Percentiles rank a stretch among this genome's conserved stretches.
phyloP scores from a whole-genome alignment of 2,888 invertebrate genomes.

The Orthosia incerta region DNA sequence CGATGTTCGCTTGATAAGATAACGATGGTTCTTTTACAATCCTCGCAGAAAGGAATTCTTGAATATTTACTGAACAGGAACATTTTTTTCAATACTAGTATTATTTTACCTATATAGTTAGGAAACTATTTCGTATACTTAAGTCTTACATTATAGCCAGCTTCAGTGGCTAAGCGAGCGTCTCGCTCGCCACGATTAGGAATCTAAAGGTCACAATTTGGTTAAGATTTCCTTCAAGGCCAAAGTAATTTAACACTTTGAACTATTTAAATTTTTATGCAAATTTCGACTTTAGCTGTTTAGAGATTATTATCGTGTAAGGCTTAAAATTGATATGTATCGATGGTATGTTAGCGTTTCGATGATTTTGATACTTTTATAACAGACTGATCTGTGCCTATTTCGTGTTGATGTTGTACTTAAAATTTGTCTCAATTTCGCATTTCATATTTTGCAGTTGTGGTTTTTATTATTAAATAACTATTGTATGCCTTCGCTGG shows the following conservation, averaged over 20 bases:
- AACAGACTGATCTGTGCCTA: constrained; percentile 83
- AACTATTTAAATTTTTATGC: constrained; percentile 54
- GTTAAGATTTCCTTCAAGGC: constrained; percentile 64
- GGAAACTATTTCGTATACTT: constrained; percentile 72
- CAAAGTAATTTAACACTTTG: constrained; percentile 62
- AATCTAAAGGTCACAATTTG: constrained; percentile 66
- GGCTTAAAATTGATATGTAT: constrained; percentile 68
- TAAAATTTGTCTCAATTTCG: constrained; percentile 77
- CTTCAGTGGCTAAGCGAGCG: constrained; percentile 64
- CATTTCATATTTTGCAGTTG: constrained; percentile 81
- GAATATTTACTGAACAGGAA: constrained; percentile 80
- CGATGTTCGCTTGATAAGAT: constrained; percentile 70
- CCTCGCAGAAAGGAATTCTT: constrained; percentile 80
- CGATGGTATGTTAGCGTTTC: constrained; percentile 66
- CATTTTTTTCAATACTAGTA: constrained; percentile 74
- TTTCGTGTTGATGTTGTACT: constrained; percentile 81
- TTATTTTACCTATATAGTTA: constrained; percentile 71
- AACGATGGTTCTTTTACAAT: constrained; percentile 70
- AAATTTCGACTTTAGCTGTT: constrained; percentile 55
- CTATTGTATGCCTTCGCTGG: constrained; percentile 82
- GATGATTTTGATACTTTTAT: constrained; percentile 63
- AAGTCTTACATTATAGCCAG: constrained; percentile 65
- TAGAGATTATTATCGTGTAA: constrained; percentile 66
- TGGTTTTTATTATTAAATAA: constrained; percentile 77
- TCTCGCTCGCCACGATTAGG: constrained; percentile 63